Percentiles rank a stretch among this genome's conserved stretches.
phyloP scores from a whole-genome alignment of 2,888 invertebrate genomes.

The Cryptus viduatorius region DNA sequence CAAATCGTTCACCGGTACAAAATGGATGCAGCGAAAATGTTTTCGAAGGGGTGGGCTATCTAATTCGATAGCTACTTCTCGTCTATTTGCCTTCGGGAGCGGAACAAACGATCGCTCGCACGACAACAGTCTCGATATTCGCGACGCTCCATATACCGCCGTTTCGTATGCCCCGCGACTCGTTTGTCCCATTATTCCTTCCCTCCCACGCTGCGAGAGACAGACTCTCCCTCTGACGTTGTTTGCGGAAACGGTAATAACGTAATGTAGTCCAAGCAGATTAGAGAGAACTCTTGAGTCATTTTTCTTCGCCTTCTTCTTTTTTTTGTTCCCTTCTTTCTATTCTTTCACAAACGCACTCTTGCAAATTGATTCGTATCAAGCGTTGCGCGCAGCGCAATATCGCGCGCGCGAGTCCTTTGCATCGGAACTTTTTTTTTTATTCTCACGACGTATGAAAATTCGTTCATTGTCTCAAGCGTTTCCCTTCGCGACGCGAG shows the following conservation, averaged over 20 bases:
- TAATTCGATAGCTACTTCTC: constrained; percentile 40
- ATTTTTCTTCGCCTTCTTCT: constrained; percentile 23
- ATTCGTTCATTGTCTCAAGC: constrained; percentile 44
- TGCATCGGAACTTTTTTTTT: neutral
- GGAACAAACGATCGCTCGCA: constrained; percentile 68
- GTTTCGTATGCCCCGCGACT: constrained; percentile 50
- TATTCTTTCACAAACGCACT: constrained; percentile 9
- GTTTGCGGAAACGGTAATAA: constrained; percentile 44
- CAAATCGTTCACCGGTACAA: neutral
- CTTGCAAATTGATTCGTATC: constrained; percentile 60
- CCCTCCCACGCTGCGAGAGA: constrained; percentile 36
- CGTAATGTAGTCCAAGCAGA: constrained; percentile 52
- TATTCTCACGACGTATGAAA: constrained; percentile 27
- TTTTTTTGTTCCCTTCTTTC: neutral
- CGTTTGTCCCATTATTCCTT: constrained; percentile 51
- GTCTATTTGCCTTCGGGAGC: constrained; percentile 70
- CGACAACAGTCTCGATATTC: constrained; percentile 68
- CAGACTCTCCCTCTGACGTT: neutral
- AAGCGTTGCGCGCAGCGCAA: constrained; percentile 16
- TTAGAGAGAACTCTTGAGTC: constrained; percentile 28
- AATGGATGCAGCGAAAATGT: constrained; percentile 2
- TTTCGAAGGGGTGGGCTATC: constrained; percentile 39
- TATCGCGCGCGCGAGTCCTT: constrained; percentile 25
- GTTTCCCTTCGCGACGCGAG: constrained; percentile 1
- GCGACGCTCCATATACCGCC: constrained; percentile 68